Base-by-base conservation (phyloP, 2,113 vertebrate species). In the Chionomys nivalis region DNA sequence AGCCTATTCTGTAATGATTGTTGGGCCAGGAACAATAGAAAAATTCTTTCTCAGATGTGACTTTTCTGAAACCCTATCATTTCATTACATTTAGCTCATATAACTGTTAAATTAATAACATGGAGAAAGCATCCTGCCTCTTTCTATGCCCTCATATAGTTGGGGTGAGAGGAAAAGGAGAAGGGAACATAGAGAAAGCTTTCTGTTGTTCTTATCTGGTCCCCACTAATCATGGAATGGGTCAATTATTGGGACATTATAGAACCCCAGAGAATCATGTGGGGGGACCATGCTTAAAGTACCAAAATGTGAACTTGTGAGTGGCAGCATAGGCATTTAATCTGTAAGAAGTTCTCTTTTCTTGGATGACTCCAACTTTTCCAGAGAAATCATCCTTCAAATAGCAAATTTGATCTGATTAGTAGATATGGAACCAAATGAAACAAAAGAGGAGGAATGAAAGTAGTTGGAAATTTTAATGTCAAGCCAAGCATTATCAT, bases 1-100 rank as follows among this genome's bases (percentile, higher is more conserved):
- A 89, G 6, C 81, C 39, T 97, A 16, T 94, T 96, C 49, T 91
- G 49, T 52, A 65, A 47, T 70, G 47, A 83, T 94, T 55, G 96
- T 93, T 66, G 87, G 78, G 17, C 26, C 91, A 91, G 63, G 8
- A 93, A 39, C 31, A 42, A 70, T 68, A 89, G 19, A 63, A 95
- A 17, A 47, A 49, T 68, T 68, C 31, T 49, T 96, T 83, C 68
- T 88, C 52, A 49, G n/a, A 33, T 88, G 63, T 85, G 5, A 93
- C 81, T 95, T 93, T 23, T 86, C 52, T 95, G 82, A 95, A 94
- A 83, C 36, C 44, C 47, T 88, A 9, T 47, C 39, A 78, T 17
- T 90, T 55, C 39, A 78, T 17, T 90, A 52, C 47, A 52, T 90
- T 94, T 93, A 94, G 33, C 10, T 52, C 36, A 52, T 36, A 5